Percentiles rank a stretch among this genome's conserved stretches.
These are phyloP conservation scores for Machaerirhynchus nigripectus DNA, from an alignment of 2,113 vertebrate genomes.

Conservation along the genomic window DNA sequence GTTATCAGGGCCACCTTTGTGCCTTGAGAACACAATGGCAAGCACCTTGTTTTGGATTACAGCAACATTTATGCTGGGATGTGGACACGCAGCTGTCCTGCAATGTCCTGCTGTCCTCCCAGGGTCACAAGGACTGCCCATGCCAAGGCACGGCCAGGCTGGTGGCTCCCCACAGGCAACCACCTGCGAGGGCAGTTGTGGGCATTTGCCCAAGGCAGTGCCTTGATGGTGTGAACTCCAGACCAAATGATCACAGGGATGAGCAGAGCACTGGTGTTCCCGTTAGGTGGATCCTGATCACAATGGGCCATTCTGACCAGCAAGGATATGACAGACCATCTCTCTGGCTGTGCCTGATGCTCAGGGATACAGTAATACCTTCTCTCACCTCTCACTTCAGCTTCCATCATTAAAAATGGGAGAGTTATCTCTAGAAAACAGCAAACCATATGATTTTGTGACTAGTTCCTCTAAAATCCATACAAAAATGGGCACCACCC, in stretches of 20 bases:
- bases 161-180: not conserved
- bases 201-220: not conserved
- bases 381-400: not conserved
- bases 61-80: not conserved
- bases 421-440: not conserved
- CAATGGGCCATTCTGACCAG: not conserved
- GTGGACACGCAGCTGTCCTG: not conserved
- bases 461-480: not conserved
- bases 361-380: not conserved
- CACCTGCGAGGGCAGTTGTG: not conserved
- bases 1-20: accelerated
- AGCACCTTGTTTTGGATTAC: not conserved
- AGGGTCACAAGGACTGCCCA: not conserved
- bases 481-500: not conserved
- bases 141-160: accelerated
- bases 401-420: not conserved
- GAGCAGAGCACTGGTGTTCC: accelerated
- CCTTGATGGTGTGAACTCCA: not conserved
- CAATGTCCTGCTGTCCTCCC: accelerated
- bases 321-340: not conserved
- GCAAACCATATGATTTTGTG: not conserved
- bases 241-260: accelerated
- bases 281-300: not conserved
- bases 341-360: not conserved
- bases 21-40: not conserved